phyloP scores from a whole-genome alignment of 2,888 invertebrate species.

The Didymodactylos carnosus region DNA sequence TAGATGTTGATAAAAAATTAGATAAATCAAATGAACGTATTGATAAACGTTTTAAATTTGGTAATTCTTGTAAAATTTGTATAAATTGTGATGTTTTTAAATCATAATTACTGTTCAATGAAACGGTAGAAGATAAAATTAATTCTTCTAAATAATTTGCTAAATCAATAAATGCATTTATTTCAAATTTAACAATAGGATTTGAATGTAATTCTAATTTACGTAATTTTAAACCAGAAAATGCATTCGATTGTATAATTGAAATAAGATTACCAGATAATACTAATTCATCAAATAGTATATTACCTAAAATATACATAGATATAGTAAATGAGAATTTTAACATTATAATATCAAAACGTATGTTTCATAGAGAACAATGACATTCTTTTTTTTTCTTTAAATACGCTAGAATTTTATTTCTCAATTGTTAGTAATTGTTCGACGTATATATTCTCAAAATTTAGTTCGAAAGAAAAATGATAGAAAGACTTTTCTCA shows the following conservation, averaged over 20 bases:
- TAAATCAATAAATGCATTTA: constrained; percentile 7
- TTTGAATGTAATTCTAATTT: constrained; percentile 9
- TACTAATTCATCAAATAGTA: constrained; percentile 13
- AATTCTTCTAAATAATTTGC: constrained; percentile 15
- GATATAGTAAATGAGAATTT: no score
- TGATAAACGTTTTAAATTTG: not conserved
- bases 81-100: not conserved
- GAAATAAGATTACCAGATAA: constrained; percentile 9
- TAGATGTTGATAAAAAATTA: not conserved
- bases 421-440: no score
- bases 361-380: no score
- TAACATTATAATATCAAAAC: no score
- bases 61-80: not conserved
- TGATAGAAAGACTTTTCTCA: no score
- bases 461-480: no score
- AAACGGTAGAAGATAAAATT: not conserved
- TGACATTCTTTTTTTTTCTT: no score
- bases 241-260: not conserved
- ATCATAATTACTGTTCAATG: no score
- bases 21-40: not conserved
- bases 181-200: constrained; percentile 3
- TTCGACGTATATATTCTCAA: no score
- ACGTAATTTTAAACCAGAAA: constrained; percentile 10
- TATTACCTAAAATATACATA: no score
- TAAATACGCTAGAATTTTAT: no score